phyloP scores from a whole-genome alignment of 2,888 invertebrate species.

The Acrocyrtus sp. region DNA sequence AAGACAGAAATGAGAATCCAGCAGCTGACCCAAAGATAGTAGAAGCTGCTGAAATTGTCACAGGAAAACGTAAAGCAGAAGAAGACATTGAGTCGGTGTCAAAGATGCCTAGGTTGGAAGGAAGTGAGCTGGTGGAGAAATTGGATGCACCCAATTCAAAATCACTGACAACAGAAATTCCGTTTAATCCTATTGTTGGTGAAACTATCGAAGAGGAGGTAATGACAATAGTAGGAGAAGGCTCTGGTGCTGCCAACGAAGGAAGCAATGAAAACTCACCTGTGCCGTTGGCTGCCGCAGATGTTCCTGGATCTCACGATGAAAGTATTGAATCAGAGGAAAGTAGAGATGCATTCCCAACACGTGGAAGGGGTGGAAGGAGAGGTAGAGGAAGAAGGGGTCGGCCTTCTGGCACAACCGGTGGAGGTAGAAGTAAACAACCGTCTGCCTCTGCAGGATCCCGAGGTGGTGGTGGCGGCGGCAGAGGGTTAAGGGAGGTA shows the following conservation, averaged over 20 bases:
- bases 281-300: slow-evolving; percentile 39
- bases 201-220: slow-evolving; percentile 80
- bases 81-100: slow-evolving; percentile 25
- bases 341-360: slow-evolving; percentile 67
- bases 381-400: slow-evolving; percentile 61
- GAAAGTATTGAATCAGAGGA: slow-evolving; percentile 66
- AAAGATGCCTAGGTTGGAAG: slow-evolving; percentile 38
- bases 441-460: slow-evolving; percentile 10
- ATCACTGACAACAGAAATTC: not conserved
- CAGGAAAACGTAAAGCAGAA: slow-evolving; percentile 50
- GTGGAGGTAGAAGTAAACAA: slow-evolving; percentile 19
- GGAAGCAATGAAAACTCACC: slow-evolving; percentile 60
- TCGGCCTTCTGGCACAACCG: slow-evolving; percentile 16
- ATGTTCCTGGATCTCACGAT: slow-evolving; percentile 48
- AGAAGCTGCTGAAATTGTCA: not conserved
- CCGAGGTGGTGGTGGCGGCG: slow-evolving; percentile 12
- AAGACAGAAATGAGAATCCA: too few species aligned
- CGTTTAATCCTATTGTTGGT: slow-evolving; percentile 68
- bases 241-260: slow-evolving; percentile 73
- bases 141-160: slow-evolving; percentile 64
- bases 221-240: slow-evolving; percentile 77
- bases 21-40: too few species aligned
- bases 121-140: slow-evolving; percentile 71
- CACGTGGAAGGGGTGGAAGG: slow-evolving; percentile 61
- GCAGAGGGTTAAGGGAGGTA: slow-evolving; percentile 46